A percentile compares a stretch with the other conserved stretches of the same genome.
Conservation (phyloP, 2,797 vertebrate species). For the Scolopax bukidnonensis region DNA sequence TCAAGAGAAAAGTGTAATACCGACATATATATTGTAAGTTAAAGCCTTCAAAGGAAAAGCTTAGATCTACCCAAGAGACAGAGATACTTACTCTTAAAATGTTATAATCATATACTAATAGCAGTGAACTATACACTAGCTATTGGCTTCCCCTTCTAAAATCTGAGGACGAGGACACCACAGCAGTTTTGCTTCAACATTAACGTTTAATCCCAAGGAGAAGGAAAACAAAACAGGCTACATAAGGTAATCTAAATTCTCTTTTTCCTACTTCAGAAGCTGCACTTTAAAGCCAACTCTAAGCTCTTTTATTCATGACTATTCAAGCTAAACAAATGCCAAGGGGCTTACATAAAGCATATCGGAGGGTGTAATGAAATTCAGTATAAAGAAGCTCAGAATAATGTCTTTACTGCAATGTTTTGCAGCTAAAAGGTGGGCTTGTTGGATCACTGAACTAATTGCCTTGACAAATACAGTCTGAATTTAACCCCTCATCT, state of each 20-base stretch:
- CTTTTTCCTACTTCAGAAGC: slow-evolving; percentile 47
- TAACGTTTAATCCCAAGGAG: slow-evolving; percentile 23
- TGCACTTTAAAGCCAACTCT: slow-evolving; percentile 40
- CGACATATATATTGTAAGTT: not conserved
- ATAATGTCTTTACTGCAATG: slow-evolving; percentile 51
- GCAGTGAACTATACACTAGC: not conserved
- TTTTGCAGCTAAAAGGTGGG: slow-evolving; percentile 62
- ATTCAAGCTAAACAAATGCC: slow-evolving; percentile 74
- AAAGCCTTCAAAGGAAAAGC: not conserved
- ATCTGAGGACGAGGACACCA: not conserved
- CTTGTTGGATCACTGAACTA: slow-evolving; percentile 67
- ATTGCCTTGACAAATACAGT: slow-evolving; percentile 46
- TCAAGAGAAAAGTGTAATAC: not conserved
- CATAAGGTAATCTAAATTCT: slow-evolving; percentile 45
- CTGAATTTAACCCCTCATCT: slow-evolving; percentile 30
- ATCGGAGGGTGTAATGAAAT: slow-evolving; percentile 46
- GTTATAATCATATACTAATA: not conserved
- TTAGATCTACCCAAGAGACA: not conserved
- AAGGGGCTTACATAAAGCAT: slow-evolving; percentile 62
- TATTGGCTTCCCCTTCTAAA: not conserved
- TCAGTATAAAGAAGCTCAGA: slow-evolving; percentile 62
- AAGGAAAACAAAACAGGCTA: slow-evolving; percentile 40
- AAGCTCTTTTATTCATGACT: slow-evolving; percentile 71
- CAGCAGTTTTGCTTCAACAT: not conserved
- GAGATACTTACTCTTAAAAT: not conserved